Evolutionary conservation across 2,113 vertebrate genomes (phyloP).

Genomic region (Deroptyus accipitrinus): DNA sequence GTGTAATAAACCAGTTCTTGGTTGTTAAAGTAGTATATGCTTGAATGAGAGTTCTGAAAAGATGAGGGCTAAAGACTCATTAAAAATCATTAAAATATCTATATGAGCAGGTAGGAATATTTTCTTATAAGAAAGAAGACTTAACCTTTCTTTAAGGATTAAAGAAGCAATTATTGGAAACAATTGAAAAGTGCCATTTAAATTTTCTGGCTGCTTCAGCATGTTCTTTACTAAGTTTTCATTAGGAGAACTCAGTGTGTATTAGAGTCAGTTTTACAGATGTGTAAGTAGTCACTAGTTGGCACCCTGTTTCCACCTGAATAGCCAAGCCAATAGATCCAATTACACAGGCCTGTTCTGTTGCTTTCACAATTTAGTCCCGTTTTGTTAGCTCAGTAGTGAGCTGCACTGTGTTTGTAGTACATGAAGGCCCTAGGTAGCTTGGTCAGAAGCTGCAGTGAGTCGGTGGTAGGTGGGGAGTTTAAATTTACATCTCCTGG

Average conservation of each 20-base stretch:
- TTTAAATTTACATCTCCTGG: neutral
- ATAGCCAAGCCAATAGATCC: neutral
- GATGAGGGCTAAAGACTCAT: neutral
- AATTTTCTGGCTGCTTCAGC: neutral
- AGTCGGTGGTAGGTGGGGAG: neutral
- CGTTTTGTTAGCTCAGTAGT: neutral
- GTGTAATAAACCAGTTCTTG: neutral
- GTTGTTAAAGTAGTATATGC: neutral
- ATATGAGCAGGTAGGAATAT: neutral
- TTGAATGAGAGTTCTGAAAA: neutral
- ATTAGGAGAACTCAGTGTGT: neutral
- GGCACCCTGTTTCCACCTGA: neutral
- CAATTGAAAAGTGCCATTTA: neutral
- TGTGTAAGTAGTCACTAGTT: neutral
- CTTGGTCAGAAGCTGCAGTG: neutral
- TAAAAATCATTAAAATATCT: neutral
- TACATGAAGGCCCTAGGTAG: neutral
- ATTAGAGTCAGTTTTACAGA: neutral
- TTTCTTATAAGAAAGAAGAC: neutral
- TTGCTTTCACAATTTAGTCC: neutral
- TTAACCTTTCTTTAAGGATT: neutral
- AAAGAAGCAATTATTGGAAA: neutral
- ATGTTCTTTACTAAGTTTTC: neutral
- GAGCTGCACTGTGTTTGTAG: neutral
- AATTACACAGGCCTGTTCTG: neutral